Percentiles rank a stretch among this genome's conserved stretches.
Conservation (phyloP, 2,797 vertebrate genomes). For the Lutjanus argentimaculatus region DNA sequence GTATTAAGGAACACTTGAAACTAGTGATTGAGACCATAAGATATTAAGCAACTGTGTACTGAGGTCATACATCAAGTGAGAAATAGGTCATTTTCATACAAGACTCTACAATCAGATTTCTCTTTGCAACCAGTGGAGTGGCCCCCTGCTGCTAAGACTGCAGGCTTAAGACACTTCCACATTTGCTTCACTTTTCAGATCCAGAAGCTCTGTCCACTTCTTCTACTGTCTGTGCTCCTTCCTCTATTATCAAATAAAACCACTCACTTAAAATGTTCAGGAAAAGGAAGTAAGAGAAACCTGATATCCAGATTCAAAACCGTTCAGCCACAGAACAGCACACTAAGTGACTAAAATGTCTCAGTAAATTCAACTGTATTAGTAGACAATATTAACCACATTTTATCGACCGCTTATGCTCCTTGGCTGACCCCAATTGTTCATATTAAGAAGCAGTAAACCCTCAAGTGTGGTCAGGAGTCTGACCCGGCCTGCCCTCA, state of each 20-base stretch:
- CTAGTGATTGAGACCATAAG: no score
- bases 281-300: conserved; percentile 32
- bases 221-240: no score
- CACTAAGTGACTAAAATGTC: neutral
- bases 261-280: conserved; percentile 20
- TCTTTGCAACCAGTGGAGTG: no score
- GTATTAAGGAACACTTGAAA: no score
- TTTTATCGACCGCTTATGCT: conserved; percentile 4
- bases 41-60: no score
- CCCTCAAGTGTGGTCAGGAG: conserved; percentile 58
- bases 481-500: conserved; percentile 55
- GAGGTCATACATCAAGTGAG: no score
- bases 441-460: conserved; percentile 51
- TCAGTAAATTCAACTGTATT: conserved; percentile 17
- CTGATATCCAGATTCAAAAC: conserved; percentile 24
- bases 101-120: no score
- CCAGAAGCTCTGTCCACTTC: no score
- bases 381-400: conserved; percentile 10
- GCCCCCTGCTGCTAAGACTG: no score
- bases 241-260: conserved; percentile 20
- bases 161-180: no score
- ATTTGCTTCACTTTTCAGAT: no score
- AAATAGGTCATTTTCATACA: no score
- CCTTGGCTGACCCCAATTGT: conserved; percentile 38
- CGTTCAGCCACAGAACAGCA: conserved; percentile 1